Conservation (phyloP, 2,888 invertebrate genomes). For the Anarsia innoxiella region DNA sequence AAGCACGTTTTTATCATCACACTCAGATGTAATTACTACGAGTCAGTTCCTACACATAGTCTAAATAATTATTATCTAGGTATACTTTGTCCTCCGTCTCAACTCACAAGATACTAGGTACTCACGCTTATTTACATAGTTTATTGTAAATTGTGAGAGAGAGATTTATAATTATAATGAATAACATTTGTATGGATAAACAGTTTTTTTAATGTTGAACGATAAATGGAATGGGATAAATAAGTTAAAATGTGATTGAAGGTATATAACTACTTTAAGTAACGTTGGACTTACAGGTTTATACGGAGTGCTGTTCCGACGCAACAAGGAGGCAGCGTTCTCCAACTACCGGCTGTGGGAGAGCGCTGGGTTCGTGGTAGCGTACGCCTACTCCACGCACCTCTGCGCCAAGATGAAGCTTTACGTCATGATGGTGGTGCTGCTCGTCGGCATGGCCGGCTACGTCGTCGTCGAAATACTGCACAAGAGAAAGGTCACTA, state of each 20-base stretch:
- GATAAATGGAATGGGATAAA: too few relatives aligned
- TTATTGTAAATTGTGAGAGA: too few relatives aligned
- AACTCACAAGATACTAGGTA: too few relatives aligned
- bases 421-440: constrained; percentile 86
- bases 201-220: too few relatives aligned
- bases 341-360: constrained; percentile 94
- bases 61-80: too few relatives aligned
- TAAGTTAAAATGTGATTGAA: too few relatives aligned
- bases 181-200: too few relatives aligned
- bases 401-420: constrained; percentile 90
- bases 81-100: too few relatives aligned
- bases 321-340: constrained; percentile 94
- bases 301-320: constrained; percentile 89
- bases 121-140: too few relatives aligned
- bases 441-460: constrained; percentile 83
- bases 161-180: too few relatives aligned
- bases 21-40: not conserved
- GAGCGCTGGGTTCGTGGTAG: constrained; percentile 91
- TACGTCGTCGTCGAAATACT: constrained; percentile 88
- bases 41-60: not conserved
- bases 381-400: constrained; percentile 91
- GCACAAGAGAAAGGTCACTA: constrained; percentile 89
- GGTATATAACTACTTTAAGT: too few relatives aligned
- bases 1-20: constrained; percentile 13
- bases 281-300: constrained; percentile 82